These are phyloP conservation scores for Platichthys flesus DNA, from an alignment of 2,113 vertebrate genomes.

Conservation along the genomic window DNA sequence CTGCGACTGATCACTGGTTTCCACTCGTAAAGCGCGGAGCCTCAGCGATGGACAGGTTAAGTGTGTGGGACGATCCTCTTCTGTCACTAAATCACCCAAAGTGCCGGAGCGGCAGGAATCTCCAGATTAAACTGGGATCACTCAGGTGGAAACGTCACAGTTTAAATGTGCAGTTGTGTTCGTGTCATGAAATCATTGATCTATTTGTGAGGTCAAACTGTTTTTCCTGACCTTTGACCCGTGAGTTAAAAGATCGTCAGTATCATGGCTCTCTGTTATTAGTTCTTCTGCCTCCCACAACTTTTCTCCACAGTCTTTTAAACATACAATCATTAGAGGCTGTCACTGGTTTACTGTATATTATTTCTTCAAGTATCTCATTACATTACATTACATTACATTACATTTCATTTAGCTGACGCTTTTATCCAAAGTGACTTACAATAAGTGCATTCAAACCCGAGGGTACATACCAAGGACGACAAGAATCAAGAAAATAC, in stretches of 20 bases:
- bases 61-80: not conserved
- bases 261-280: not conserved
- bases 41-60: not conserved
- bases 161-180: not conserved
- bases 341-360: no score
- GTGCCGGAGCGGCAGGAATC: not conserved
- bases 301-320: no score
- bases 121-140: not conserved
- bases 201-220: slow-evolving; percentile 37
- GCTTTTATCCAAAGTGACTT: no score
- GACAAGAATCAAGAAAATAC: no score
- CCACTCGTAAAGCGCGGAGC: not conserved
- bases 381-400: no score
- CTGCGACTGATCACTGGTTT: slow-evolving; percentile 47
- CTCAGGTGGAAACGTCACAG: not conserved
- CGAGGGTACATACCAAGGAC: no score
- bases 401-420: no score
- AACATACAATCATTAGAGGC: no score
- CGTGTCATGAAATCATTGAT: not conserved
- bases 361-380: no score
- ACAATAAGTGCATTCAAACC: no score
- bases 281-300: no score
- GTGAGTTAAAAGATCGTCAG: slow-evolving; percentile 39
- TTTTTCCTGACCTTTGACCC: slow-evolving; percentile 40
- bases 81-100: not conserved